These are phyloP conservation scores for Thunnus albacares DNA, from an alignment of 2,797 vertebrate genomes.

Conservation along the genomic window DNA sequence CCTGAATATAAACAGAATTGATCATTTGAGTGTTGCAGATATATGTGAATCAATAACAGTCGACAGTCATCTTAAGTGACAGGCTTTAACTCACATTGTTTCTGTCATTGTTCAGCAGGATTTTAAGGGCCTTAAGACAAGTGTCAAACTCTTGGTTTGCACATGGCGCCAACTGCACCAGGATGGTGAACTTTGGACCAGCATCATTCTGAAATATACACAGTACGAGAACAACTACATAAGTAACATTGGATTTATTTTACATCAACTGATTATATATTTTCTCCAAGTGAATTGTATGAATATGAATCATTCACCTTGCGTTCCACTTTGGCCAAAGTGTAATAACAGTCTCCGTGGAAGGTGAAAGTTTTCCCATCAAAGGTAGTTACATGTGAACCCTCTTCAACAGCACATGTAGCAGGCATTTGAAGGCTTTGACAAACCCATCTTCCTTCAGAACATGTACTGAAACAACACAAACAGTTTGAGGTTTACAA, in stretches of 20 bases:
- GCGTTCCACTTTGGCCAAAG: slow-evolving; percentile 89
- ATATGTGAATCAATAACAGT: not conserved
- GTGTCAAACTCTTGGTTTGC: slow-evolving; percentile 88
- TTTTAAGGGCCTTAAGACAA: slow-evolving; percentile 90
- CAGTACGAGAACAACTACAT: not conserved
- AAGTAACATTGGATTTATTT: too few relatives aligned
- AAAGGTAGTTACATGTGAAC: slow-evolving; percentile 93
- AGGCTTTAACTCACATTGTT: slow-evolving; percentile 88
- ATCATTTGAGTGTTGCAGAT: not conserved
- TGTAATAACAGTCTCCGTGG: slow-evolving; percentile 94
- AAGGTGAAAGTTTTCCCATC: slow-evolving; percentile 94
- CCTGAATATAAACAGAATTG: slow-evolving; percentile 77
- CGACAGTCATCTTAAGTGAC: not conserved
- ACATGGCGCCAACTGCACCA: slow-evolving; percentile 90
- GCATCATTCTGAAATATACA: slow-evolving; percentile 78
- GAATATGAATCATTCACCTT: slow-evolving; percentile 54
- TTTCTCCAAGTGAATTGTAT: not conserved
- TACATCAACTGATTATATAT: not conserved
- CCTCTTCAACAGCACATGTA: slow-evolving; percentile 91
- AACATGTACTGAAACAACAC: slow-evolving; percentile 87
- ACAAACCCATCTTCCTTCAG: slow-evolving; percentile 91
- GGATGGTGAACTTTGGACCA: slow-evolving; percentile 85
- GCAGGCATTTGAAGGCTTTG: slow-evolving; percentile 83
- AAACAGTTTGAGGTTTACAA: not conserved
- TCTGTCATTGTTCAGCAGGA: slow-evolving; percentile 87